Conservation (phyloP, 2,113 vertebrate genomes). For the Crotalus tigris region DNA sequence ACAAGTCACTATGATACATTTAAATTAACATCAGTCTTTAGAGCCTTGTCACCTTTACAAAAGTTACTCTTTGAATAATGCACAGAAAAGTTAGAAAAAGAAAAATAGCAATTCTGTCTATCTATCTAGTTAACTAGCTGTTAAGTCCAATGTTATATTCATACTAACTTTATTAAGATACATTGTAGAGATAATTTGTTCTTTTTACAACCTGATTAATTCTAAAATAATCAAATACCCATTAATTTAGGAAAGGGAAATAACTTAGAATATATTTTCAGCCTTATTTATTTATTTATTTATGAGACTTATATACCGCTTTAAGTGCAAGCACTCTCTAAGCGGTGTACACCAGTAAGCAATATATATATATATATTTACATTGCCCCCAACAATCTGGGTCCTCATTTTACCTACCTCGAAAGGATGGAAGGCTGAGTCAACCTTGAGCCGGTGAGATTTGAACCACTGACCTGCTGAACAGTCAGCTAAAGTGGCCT, state of each 20-base stretch:
- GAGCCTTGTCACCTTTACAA: conserved; percentile 7
- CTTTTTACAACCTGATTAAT: background rate
- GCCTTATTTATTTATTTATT: too few relatives aligned
- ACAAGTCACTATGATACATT: background rate
- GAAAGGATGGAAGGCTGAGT: too few relatives aligned
- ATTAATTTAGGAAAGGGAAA: background rate
- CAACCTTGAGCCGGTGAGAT: too few relatives aligned
- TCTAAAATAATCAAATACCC: background rate
- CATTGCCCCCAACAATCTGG: too few relatives aligned
- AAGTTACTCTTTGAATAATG: conserved; percentile 15
- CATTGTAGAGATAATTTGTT: background rate
- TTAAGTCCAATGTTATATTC: background rate
- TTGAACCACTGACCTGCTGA: too few relatives aligned
- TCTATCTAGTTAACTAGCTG: background rate
- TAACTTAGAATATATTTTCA: background rate
- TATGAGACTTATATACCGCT: too few relatives aligned
- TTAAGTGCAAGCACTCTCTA: too few relatives aligned
- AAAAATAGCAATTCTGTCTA: background rate
- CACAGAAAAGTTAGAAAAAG: background rate
- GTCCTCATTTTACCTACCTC: too few relatives aligned
- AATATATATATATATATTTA: too few relatives aligned
- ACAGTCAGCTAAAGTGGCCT: too few relatives aligned
- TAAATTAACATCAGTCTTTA: background rate
- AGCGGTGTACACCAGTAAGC: too few relatives aligned
- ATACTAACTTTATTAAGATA: conserved; percentile 18